Evolutionary conservation across 1,140 invertebrate genomes (phyloP).

Genomic region (Drosophila mayri): DNA sequence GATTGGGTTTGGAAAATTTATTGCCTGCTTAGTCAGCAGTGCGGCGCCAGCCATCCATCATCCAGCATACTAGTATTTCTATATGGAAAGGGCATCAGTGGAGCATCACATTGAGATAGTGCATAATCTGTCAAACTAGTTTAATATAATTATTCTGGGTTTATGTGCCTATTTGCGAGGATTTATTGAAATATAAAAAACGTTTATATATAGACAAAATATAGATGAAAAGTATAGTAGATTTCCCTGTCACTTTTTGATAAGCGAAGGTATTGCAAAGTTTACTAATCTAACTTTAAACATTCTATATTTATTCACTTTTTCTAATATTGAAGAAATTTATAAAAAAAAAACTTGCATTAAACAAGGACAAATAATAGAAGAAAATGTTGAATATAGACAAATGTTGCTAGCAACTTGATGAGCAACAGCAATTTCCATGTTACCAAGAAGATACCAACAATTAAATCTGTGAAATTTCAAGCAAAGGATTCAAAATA

Average conservation of each 20-base stretch:
- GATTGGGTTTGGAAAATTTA: constrained; percentile 35
- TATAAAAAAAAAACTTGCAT: neutral
- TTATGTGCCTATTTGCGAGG: neutral
- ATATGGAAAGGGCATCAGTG: constrained; percentile 34
- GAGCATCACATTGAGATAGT: constrained; percentile 22
- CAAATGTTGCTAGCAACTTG: neutral
- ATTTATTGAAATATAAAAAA: neutral
- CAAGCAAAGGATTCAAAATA: neutral
- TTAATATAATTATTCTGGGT: constrained; percentile 9
- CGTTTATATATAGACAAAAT: neutral
- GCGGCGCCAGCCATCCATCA: constrained; percentile 27
- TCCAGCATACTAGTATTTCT: neutral
- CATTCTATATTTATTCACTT: too few relatives aligned
- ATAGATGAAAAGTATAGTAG: neutral
- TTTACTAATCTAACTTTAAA: neutral
- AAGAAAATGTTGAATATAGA: neutral
- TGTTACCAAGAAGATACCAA: neutral
- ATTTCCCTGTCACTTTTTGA: neutral
- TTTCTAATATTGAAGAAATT: neutral
- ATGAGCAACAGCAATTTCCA: neutral
- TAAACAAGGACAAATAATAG: neutral
- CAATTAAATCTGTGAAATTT: neutral
- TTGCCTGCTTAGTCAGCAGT: constrained; percentile 21
- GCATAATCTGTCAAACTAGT: constrained; percentile 27
- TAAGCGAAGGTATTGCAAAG: neutral